Conservation (phyloP, 1,140 invertebrate genomes). For the Penaeus japonicus region DNA sequence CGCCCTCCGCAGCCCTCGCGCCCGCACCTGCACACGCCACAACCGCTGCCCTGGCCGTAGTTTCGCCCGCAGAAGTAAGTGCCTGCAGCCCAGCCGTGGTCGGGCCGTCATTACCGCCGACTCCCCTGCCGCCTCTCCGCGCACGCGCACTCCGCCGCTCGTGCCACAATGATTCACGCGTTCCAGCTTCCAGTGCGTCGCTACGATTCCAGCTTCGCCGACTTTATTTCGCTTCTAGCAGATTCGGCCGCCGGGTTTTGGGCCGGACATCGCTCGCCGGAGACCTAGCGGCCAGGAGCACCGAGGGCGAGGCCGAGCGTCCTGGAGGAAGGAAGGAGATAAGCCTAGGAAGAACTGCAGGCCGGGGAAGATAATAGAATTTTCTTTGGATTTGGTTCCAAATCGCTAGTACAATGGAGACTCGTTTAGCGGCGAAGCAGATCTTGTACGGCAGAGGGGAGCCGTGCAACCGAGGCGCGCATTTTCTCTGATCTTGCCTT, state of each 20-base stretch:
- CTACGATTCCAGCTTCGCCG: not conserved
- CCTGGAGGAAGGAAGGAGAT: not conserved
- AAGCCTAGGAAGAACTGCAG: not conserved
- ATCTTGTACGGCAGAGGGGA: not conserved
- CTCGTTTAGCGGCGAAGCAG: not conserved
- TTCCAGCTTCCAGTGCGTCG: not conserved
- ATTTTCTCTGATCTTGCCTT: not conserved
- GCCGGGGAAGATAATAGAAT: not conserved
- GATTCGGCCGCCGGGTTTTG: not conserved
- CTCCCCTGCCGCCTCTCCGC: not conserved
- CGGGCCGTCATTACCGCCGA: constrained; percentile 38
- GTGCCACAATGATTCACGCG: constrained; percentile 24
- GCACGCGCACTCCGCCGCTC: not conserved
- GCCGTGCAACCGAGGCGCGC: not conserved
- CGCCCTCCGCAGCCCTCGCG: not conserved
- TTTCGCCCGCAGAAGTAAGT: constrained; percentile 26
- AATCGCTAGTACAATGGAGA: constrained; percentile 22
- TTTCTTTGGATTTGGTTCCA: constrained; percentile 30
- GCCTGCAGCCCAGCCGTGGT: constrained; percentile 11
- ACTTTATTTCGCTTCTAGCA: not conserved
- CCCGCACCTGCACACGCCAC: constrained; percentile 2
- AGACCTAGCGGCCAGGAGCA: not conserved
- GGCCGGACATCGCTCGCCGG: not conserved
- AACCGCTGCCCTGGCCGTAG: constrained; percentile 23
- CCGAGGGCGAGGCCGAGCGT: not conserved